Percentiles rank a stretch among this genome's conserved stretches.
Conservation (phyloP, 2,888 invertebrate genomes). For the Platycheirus albimanus region DNA sequence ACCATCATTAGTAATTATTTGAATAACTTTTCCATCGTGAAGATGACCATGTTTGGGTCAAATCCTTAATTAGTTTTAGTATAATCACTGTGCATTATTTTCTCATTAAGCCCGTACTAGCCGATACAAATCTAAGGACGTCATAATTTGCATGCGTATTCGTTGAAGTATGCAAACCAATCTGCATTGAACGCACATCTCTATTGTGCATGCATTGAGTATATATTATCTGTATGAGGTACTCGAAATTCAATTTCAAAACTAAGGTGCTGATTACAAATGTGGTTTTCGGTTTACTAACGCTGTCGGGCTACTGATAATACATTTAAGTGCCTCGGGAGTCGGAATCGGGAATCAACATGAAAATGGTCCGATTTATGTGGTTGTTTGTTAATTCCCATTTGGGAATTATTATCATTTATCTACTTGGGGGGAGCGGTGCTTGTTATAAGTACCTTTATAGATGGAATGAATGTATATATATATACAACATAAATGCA, state of each 20-base stretch:
- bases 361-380: constrained; percentile 44
- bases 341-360: constrained; percentile 27
- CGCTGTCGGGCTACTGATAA: constrained; percentile 33
- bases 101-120: constrained; percentile 15
- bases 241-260: constrained; percentile 52
- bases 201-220: constrained; percentile 26
- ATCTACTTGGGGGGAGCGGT: constrained; percentile 28
- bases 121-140: background rate
- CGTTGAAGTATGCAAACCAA: constrained; percentile 52
- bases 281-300: constrained; percentile 49
- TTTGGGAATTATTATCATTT: constrained; percentile 42
- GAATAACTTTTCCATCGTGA: background rate
- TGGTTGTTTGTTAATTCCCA: constrained; percentile 50
- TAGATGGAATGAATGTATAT: background rate
- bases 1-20: background rate
- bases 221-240: background rate
- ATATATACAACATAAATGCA: no score
- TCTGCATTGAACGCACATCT: constrained; percentile 25
- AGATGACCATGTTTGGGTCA: background rate
- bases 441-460: background rate
- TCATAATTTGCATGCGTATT: constrained; percentile 23
- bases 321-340: constrained; percentile 17
- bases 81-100: constrained; percentile 23
- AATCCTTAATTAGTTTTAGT: constrained; percentile 6
- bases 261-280: constrained; percentile 57